phyloP scores from a whole-genome alignment of 2,797 vertebrate genomes.

The Malacoctenus gilli region DNA sequence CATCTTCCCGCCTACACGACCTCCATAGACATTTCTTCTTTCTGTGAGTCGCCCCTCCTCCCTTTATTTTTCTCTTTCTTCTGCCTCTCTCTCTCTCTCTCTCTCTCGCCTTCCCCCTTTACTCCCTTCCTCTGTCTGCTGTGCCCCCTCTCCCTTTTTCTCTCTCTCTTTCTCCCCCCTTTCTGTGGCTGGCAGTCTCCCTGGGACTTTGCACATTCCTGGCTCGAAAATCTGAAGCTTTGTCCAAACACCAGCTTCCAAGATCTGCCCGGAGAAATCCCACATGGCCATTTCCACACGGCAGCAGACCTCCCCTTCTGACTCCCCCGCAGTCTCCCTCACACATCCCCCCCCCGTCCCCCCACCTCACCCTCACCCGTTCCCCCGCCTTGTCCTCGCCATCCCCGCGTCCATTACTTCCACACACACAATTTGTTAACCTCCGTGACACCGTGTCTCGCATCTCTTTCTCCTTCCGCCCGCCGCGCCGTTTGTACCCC shows the following conservation, averaged over 20 bases:
- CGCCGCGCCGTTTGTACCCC: slow-evolving; percentile 18
- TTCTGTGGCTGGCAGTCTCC: slow-evolving; percentile 83
- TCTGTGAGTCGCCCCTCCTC: slow-evolving; percentile 25
- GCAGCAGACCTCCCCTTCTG: slow-evolving; percentile 62
- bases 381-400: slow-evolving; percentile 33
- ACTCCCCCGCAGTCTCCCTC: slow-evolving; percentile 52
- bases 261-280: slow-evolving; percentile 85
- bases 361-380: slow-evolving; percentile 24
- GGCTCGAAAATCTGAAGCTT: slow-evolving; percentile 86
- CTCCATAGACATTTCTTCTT: slow-evolving; percentile 60
- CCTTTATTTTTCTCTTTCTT: slow-evolving; percentile 47
- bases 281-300: slow-evolving; percentile 81
- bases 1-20: slow-evolving; percentile 49
- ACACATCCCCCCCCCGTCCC: slow-evolving; percentile 5
- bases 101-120: slow-evolving; percentile 36
- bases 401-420: slow-evolving; percentile 37
- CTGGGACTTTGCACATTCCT: slow-evolving; percentile 86
- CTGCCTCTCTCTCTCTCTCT: slow-evolving; percentile 53
- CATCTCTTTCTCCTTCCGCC: slow-evolving; percentile 9
- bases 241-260: slow-evolving; percentile 87
- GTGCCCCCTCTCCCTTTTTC: slow-evolving; percentile 20
- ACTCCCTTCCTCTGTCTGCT: slow-evolving; percentile 38
- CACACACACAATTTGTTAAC: slow-evolving; percentile 9
- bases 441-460: not conserved
- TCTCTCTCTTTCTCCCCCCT: slow-evolving; percentile 35